phyloP scores from a whole-genome alignment of 2,797 vertebrate genomes.

The Neomorphus geoffroyi region DNA sequence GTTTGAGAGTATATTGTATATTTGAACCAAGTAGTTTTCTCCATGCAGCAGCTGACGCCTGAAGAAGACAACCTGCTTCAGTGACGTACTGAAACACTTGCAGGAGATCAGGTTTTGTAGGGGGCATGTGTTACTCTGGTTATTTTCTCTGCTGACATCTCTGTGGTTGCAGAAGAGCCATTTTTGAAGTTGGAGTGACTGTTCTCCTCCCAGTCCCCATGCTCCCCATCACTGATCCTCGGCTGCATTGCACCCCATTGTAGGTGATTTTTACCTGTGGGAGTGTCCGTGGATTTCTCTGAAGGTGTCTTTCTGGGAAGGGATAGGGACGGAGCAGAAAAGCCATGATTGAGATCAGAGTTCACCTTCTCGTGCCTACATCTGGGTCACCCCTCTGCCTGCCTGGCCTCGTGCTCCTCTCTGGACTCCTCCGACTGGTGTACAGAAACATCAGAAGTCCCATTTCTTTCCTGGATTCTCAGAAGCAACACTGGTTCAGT shows the following conservation, averaged over 20 bases:
- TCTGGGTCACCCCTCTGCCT: background rate
- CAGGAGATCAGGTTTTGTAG: background rate
- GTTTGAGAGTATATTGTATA: background rate
- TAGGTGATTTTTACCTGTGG: background rate
- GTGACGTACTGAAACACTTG: background rate
- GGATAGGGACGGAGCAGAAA: background rate
- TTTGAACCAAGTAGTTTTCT: background rate
- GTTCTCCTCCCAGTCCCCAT: background rate
- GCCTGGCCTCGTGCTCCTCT: accelerated
- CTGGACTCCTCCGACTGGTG: accelerated
- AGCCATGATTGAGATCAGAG: background rate
- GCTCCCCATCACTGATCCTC: accelerated
- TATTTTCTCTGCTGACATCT: background rate
- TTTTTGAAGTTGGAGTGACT: background rate
- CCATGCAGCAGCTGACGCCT: background rate
- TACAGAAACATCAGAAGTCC: accelerated
- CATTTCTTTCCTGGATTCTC: background rate
- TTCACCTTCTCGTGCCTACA: accelerated
- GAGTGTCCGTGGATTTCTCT: background rate
- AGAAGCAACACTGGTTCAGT: background rate
- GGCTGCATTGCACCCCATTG: too few species aligned
- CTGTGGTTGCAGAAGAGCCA: background rate
- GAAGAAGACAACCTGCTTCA: background rate
- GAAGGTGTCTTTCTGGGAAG: background rate
- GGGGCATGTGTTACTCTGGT: too few species aligned